Evolutionary conservation across 2,888 invertebrate genomes (phyloP).

Genomic region (Amiota minor): DNA sequence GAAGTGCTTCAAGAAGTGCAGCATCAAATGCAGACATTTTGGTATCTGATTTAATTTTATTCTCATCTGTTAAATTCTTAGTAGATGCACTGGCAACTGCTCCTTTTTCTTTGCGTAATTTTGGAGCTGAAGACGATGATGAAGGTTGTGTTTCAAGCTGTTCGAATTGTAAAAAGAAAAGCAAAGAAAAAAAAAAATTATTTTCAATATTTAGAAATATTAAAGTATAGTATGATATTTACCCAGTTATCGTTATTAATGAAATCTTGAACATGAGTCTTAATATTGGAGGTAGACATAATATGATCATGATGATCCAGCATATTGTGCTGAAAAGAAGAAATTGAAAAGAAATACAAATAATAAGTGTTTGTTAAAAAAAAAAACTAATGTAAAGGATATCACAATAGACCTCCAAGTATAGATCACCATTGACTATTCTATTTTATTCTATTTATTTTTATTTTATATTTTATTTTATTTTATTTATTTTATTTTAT

Average conservation of each 20-base stretch:
- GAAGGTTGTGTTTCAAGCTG: not conserved
- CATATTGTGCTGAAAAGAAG: not conserved
- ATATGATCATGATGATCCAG: conserved; percentile 2
- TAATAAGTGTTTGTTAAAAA: too few relatives aligned
- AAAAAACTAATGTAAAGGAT: too few relatives aligned
- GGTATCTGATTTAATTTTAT: not conserved
- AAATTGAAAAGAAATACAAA: too few relatives aligned
- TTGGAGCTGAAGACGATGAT: not conserved
- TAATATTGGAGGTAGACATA: not conserved
- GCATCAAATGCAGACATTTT: conserved; percentile 44
- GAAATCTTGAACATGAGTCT: conserved; percentile 4
- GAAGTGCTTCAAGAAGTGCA: conserved; percentile 59
- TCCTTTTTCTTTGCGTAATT: not conserved
- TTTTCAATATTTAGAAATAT: not conserved
- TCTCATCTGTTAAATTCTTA: not conserved
- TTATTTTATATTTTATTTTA: too few relatives aligned
- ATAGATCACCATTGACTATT: too few relatives aligned
- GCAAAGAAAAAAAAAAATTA: too few relatives aligned
- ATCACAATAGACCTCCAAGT: too few relatives aligned
- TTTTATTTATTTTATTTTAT: too few relatives aligned
- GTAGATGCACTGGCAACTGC: not conserved
- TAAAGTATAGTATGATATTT: not conserved
- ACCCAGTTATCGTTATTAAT: not conserved
- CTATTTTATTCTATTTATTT: too few relatives aligned
- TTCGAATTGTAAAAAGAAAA: not conserved